A percentile compares a stretch with the other conserved stretches of the same genome.
These are phyloP conservation scores for Dendrolimus houi DNA, from an alignment of 2,888 invertebrate species.

Conservation along the genomic window DNA sequence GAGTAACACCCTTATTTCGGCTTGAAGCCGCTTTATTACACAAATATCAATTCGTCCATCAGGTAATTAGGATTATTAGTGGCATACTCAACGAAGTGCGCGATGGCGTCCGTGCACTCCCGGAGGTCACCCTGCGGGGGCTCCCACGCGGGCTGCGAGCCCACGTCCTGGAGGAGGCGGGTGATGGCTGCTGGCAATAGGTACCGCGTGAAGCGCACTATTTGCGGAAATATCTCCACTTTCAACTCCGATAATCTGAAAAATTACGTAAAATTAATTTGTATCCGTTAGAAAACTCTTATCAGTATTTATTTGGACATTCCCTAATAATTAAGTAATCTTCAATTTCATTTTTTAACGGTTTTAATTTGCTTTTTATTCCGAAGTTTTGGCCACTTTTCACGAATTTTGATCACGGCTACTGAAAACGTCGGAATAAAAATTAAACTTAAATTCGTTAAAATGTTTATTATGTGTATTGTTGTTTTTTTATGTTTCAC, in stretches of 20 bases:
- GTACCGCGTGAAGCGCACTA: constrained; percentile 52
- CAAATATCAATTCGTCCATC: constrained; percentile 31
- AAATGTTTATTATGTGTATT: too few species aligned
- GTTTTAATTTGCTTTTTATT: too few species aligned
- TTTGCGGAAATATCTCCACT: constrained; percentile 30
- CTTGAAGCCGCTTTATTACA: constrained; percentile 8
- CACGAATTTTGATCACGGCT: too few species aligned
- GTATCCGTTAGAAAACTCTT: too few species aligned
- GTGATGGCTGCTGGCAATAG: constrained; percentile 34
- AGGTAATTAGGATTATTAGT: constrained; percentile 34
- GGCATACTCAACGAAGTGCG: constrained; percentile 21
- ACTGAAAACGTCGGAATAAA: too few species aligned
- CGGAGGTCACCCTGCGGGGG: constrained; percentile 3
- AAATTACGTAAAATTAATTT: not conserved
- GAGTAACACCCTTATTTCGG: too few species aligned
- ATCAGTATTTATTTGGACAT: too few species aligned
- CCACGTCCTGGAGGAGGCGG: constrained; percentile 28
- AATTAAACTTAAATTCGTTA: too few species aligned
- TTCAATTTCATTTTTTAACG: too few species aligned
- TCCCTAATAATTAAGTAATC: too few species aligned
- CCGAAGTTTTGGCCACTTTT: too few species aligned
- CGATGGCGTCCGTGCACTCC: constrained; percentile 1
- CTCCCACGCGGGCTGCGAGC: constrained; percentile 1
- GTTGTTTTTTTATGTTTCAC: too few species aligned
- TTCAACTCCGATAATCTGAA: constrained; percentile 28